Base-by-base conservation (phyloP, 2,113 vertebrate species). In the Hippocampus zosterae region DNA sequence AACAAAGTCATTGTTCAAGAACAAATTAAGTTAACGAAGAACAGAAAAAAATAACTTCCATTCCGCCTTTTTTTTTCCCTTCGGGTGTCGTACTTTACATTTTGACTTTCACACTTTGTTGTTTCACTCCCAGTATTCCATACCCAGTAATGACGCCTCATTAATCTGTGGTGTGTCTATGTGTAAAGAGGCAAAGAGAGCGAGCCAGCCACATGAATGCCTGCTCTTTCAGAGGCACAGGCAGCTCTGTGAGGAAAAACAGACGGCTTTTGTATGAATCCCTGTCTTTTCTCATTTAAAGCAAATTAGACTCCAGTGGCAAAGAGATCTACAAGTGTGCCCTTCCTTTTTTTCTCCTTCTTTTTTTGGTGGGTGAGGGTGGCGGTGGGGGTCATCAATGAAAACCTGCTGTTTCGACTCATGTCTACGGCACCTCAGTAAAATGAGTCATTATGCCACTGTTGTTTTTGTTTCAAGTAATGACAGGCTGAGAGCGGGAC, bases 261-360 rank as follows among this genome's bases (percentile, higher is more conserved):
- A 92, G 94, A 91, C 93, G 90, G 90, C 94, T 95, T 96, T 96
- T 96, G 94, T 96, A 91, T 93, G 92, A 94, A 91, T 92, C 93
- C 90, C 95, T 92, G 92, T 93, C 94, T 94, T 91, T 92, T 92
- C 92, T 95, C 94, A 95, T 98, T 95, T 94, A 94, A 96, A 95
- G 94, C 90, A 96, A 96, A 96, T 96, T 94, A 93, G 93, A 94
- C 92, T 93, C 92, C 92, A 89, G 88, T 91, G 91, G 92, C 77
- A 84, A 93, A 94, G 90, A 92, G 89, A 91, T 91, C 92, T 87
- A 92, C 87, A 91, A 92, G 92, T 91, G 88, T 92, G 74, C 79
- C 85, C 85, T 90, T 92, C 91, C 86, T 92, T 94, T 92, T 91
- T 44, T 44, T 44, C 12, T 2, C 33, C 33, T 37, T 37, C 5